Conservation (phyloP, 2,113 vertebrate species). For the Orthonyx spaldingii region DNA sequence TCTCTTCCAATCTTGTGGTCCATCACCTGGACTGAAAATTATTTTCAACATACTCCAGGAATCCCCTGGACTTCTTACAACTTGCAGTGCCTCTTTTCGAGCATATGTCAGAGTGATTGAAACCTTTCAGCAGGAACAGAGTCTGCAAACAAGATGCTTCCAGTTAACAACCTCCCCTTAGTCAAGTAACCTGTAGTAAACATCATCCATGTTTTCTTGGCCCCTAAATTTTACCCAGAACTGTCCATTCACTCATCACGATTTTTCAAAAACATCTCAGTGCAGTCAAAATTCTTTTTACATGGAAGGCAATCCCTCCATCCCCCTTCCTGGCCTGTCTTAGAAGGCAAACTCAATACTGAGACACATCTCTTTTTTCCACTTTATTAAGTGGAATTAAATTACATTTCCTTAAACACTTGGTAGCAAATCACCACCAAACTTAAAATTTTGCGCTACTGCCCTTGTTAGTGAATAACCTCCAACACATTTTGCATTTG, state of each 20-base stretch:
- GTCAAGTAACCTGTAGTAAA: background rate
- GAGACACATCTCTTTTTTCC: background rate
- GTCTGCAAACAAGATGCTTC: background rate
- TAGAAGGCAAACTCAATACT: background rate
- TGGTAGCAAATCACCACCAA: background rate
- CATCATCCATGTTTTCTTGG: background rate
- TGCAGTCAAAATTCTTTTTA: background rate
- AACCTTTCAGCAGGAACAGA: background rate
- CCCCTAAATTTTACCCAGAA: background rate
- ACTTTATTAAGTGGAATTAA: background rate
- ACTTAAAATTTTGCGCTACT: background rate
- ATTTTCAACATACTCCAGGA: background rate
- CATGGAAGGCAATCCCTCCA: fast-evolving
- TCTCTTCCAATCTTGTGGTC: fast-evolving
- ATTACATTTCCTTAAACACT: background rate
- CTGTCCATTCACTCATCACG: background rate
- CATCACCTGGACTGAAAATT: background rate
- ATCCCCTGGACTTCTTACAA: background rate
- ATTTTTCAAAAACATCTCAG: background rate
- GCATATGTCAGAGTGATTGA: too few relatives aligned
- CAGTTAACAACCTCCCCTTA: background rate
- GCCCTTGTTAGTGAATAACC: background rate
- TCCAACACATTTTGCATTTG: background rate
- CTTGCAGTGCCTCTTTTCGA: background rate
- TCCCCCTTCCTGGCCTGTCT: background rate